Conservation (phyloP, 92 coral and sea anemone genomes). For the Epizoanthus scotinus region DNA sequence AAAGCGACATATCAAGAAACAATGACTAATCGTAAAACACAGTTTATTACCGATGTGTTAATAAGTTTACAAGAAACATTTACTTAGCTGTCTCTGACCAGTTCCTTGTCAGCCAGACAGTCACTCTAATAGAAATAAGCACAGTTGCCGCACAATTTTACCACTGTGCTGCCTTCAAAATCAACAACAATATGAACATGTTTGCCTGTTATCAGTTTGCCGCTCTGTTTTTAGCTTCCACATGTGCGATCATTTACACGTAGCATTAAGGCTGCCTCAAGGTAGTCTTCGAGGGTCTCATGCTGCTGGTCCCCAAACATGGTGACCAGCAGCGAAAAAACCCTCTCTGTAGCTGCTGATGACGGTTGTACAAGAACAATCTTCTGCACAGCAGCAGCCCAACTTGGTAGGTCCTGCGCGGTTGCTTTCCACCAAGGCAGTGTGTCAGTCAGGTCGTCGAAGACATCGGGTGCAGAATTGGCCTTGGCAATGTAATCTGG, state of each 20-base stretch:
- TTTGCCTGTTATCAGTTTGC: conserved; percentile 13
- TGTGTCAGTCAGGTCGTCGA: conserved; percentile 35
- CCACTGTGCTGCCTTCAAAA: too few species aligned
- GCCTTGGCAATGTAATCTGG: conserved; percentile 51
- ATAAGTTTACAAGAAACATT: too few species aligned
- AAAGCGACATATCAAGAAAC: conserved; percentile 29
- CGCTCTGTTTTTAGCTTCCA: conserved; percentile 34
- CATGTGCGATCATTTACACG: conserved; percentile 42
- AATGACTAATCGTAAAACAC: conserved; percentile 41
- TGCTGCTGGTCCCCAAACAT: conserved; percentile 59
- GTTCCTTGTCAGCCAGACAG: conserved; percentile 27
- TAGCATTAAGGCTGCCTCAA: conserved; percentile 58
- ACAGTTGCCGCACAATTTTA: too few species aligned
- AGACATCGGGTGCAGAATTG: conserved; percentile 25
- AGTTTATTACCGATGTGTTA: conserved; percentile 26
- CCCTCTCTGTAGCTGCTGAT: conserved; percentile 51
- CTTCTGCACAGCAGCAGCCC: conserved; percentile 47
- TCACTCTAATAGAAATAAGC: conserved; percentile 27
- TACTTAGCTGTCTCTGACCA: conserved; percentile 30
- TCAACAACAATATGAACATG: conserved; percentile 38
- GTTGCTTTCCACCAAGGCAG: conserved; percentile 42
- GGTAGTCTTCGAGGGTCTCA: conserved; percentile 42
- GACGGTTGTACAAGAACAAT: conserved; percentile 46
- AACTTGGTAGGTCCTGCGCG: conserved; percentile 37
- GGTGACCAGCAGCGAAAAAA: conserved; percentile 41